Conservation (phyloP, 2,797 vertebrate species). For the Artibeus jamaicensis region DNA sequence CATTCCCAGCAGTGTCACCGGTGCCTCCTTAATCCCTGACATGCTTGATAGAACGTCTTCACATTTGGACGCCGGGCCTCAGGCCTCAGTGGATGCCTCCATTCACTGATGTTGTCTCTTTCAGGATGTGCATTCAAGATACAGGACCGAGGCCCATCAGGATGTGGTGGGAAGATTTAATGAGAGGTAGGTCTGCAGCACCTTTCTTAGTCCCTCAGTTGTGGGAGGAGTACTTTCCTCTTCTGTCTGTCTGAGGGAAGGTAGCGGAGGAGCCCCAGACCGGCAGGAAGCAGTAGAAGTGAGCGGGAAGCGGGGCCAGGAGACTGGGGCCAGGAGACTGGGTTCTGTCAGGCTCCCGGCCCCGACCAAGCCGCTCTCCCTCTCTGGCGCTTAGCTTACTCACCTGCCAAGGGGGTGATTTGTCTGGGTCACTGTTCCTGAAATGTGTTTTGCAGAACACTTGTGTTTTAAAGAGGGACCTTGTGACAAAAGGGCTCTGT, state of each 20-base stretch:
- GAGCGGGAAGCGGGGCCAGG: no score
- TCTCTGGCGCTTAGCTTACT: background rate
- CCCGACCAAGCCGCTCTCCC: background rate
- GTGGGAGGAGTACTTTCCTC: background rate
- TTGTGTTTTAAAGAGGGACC: background rate
- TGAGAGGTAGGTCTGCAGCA: slow-evolving; percentile 87
- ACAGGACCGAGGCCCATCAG: slow-evolving; percentile 97
- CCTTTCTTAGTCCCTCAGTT: background rate
- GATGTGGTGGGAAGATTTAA: slow-evolving; percentile 97
- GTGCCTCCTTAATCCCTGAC: background rate
- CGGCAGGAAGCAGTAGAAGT: background rate
- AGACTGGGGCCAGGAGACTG: background rate
- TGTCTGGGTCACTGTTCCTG: background rate
- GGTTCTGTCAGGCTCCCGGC: background rate
- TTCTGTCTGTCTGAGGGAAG: background rate
- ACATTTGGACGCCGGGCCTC: background rate
- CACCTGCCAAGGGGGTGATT: background rate
- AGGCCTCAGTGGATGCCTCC: background rate
- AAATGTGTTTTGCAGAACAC: background rate
- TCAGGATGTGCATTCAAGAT: slow-evolving; percentile 96
- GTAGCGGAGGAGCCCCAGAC: accelerated
- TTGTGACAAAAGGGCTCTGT: background rate
- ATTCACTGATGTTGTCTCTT: background rate
- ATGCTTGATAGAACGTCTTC: background rate
- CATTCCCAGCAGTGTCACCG: background rate